Base-by-base conservation (phyloP, 2,113 vertebrate genomes). In the Turdus rufiventris region DNA sequence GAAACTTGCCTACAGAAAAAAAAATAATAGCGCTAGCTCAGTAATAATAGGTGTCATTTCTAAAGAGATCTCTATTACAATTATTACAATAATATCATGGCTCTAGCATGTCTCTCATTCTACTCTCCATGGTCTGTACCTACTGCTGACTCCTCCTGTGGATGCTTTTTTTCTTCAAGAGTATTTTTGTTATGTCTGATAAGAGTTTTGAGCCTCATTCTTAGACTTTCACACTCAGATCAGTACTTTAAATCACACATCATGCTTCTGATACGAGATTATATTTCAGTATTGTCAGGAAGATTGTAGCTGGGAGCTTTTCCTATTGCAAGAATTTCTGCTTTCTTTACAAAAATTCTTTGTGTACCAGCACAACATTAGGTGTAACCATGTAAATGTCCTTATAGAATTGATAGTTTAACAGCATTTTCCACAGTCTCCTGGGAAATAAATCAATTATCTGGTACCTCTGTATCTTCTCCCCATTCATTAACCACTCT, bases 401-500 rank as follows among this genome's bases (percentile, higher is more conserved):
- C 13, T 81, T 60, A 38, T 12, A n/a, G 6, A 72, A 38, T 12
- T 48, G 21, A 43, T 48, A 26, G 9, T 40, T 85, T 70, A 56
- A 45, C 25, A 31, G 33, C 12, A 15, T 62, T 86, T 80, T 84
- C n/a, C 25, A 38, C 5, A 13, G 42, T 31, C 12, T 78, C 25
- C 9, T 4, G 34, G 24, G 40, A 28, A 76, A 88, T 70, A 82
- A 91, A 15, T 31, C 3, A 31, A 33, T 13, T 29, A 40, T 6
- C 19, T 58, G 14, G 5, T 67, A 78, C 16, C 14, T 57, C 14
- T 82, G 16, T 26, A 33, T 63, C 18, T 38, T 13, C 12, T 9
- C 4, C 2, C 1, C 0, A 0, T 42, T 66, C 65, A 40, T 51
- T 60, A 88, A 51, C 8, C 38, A 17, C 29, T 56, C 29, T 38